phyloP scores from a whole-genome alignment of 2,888 invertebrate genomes.

The Drosophila percnosoma region DNA sequence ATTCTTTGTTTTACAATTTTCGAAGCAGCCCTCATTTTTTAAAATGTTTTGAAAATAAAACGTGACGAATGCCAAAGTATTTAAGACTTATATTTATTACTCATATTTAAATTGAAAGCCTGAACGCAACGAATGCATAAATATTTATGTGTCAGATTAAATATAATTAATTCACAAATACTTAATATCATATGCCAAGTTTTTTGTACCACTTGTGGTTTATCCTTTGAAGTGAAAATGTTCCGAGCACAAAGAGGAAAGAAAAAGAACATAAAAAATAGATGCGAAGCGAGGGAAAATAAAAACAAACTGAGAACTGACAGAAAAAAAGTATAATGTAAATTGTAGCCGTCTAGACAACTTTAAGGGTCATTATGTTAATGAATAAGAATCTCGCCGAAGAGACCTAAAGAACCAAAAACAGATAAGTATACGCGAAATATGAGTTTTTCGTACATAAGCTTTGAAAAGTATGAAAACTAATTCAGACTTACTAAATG shows the following conservation, averaged over 20 bases:
- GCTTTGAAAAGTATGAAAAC: background rate
- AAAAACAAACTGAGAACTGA: slow-evolving; percentile 1
- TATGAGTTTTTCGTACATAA: background rate
- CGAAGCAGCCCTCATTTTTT: no score
- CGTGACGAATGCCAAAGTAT: background rate
- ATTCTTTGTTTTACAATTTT: background rate
- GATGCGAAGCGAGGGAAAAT: background rate
- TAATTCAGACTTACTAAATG: slow-evolving; percentile 3
- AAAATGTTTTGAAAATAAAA: background rate
- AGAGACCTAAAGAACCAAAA: background rate
- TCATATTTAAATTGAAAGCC: background rate
- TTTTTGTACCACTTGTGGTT: background rate
- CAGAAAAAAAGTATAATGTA: slow-evolving; percentile 10
- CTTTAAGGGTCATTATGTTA: slow-evolving; percentile 65
- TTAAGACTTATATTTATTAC: background rate
- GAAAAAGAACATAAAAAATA: slow-evolving; percentile 14
- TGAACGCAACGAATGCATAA: background rate
- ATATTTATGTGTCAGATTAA: background rate
- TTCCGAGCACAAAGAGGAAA: background rate
- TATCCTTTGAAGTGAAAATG: background rate
- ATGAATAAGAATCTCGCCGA: slow-evolving; percentile 50
- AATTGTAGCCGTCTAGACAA: slow-evolving; percentile 65
- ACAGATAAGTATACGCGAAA: background rate
- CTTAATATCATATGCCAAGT: background rate
- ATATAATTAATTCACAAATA: background rate